Evolutionary conservation across 2,888 invertebrate species (phyloP).

Genomic region (Sicus ferrugineus): DNA sequence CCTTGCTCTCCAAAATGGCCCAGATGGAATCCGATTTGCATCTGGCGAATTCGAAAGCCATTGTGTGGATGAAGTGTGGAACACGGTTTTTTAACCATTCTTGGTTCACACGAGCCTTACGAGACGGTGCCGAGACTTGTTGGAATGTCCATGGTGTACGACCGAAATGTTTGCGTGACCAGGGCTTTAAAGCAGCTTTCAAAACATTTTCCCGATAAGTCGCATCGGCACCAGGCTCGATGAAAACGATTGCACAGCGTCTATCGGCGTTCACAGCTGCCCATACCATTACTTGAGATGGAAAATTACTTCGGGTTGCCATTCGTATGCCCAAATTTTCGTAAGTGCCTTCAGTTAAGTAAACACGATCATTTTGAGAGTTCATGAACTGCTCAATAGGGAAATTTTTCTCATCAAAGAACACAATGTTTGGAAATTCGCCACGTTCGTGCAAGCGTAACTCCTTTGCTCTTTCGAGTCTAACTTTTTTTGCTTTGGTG

Average conservation of each 20-base stretch:
- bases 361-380: too few relatives aligned
- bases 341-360: neutral
- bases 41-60: slow-evolving; percentile 32
- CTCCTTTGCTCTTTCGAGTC: neutral
- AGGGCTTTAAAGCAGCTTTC: neutral
- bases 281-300: neutral
- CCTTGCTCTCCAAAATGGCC: slow-evolving; percentile 27
- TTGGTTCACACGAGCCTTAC: slow-evolving; percentile 29
- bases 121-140: slow-evolving; percentile 32
- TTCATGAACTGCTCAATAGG: neutral
- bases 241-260: neutral
- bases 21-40: slow-evolving; percentile 32
- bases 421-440: neutral
- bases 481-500: slow-evolving; percentile 4
- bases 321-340: neutral
- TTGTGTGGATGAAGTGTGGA: slow-evolving; percentile 33
- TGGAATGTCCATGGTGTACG: slow-evolving; percentile 28
- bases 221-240: neutral
- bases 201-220: neutral
- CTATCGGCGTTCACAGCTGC: slow-evolving; percentile 1
- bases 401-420: slow-evolving; percentile 7
- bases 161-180: neutral
- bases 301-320: neutral
- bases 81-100: slow-evolving; percentile 29
- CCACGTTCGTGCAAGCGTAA: neutral